Conservation (phyloP, 2,113 vertebrate genomes). For the Phylloscopus trochilus region DNA sequence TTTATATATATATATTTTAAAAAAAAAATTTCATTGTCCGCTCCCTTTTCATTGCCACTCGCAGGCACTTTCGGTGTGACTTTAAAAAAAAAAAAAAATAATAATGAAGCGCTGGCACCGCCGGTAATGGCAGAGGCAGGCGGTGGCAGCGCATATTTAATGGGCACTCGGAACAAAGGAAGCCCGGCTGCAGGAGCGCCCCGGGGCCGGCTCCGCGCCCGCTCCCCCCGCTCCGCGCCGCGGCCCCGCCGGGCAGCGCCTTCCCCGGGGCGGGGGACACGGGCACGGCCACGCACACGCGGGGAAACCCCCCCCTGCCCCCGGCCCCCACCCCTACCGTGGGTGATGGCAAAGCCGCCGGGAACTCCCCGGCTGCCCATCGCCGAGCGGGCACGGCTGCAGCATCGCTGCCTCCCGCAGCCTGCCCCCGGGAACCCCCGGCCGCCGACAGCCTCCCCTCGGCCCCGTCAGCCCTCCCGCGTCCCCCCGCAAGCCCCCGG, state of each 20-base stretch:
- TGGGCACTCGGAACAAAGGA: constrained; percentile 73
- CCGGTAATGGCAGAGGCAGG: constrained; percentile 26
- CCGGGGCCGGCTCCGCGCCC: constrained; percentile 25
- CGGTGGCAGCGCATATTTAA: constrained; percentile 70
- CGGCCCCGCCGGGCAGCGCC: background rate
- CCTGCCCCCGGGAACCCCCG: background rate
- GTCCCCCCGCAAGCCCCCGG: background rate
- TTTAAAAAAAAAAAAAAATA: background rate
- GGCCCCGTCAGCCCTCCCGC: background rate
- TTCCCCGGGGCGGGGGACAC: background rate
- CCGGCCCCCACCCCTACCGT: background rate
- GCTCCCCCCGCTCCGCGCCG: no score
- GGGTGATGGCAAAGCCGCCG: background rate
- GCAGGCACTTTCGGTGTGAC: background rate
- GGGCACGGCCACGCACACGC: background rate
- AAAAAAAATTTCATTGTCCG: no score
- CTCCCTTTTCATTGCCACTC: background rate
- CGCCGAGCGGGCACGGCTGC: background rate
- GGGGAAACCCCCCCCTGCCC: background rate
- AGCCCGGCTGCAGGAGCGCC: constrained; percentile 48
- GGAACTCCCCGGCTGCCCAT: background rate
- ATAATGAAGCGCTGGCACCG: constrained; percentile 9
- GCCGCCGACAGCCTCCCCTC: background rate
- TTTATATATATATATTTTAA: no score
- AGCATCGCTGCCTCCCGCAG: background rate